These are phyloP conservation scores for Euwallacea similis DNA, from an alignment of 1,140 invertebrate genomes.

Conservation along the genomic window DNA sequence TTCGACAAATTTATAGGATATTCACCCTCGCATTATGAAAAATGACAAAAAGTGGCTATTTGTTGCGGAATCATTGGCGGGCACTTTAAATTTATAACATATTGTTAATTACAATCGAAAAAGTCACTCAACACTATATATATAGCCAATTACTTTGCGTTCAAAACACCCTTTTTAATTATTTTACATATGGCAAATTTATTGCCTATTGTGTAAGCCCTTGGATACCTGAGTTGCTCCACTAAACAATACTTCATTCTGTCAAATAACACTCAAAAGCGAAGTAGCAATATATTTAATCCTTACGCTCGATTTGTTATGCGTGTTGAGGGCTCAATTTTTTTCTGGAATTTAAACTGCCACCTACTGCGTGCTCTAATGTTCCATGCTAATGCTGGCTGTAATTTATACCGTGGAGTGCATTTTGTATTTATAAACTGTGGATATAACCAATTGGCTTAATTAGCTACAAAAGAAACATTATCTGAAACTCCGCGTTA, in stretches of 20 bases:
- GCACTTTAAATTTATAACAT: too few relatives aligned
- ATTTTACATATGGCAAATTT: not conserved
- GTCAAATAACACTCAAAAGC: not conserved
- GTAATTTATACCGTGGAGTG: slow-evolving; percentile 15
- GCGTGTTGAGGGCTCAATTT: slow-evolving; percentile 6
- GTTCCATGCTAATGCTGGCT: slow-evolving; percentile 10
- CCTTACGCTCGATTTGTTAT: slow-evolving; percentile 11
- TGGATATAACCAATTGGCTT: too few relatives aligned
- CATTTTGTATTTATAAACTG: slow-evolving; percentile 17
- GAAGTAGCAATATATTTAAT: slow-evolving; percentile 10
- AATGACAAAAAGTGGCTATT: too few relatives aligned
- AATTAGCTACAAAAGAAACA: too few relatives aligned
- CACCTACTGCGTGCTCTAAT: slow-evolving; percentile 15
- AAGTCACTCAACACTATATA: not conserved
- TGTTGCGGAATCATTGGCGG: too few relatives aligned
- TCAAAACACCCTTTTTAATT: not conserved
- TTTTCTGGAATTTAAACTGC: slow-evolving; percentile 18
- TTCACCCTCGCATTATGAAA: too few relatives aligned
- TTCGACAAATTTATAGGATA: too few relatives aligned
- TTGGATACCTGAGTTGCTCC: not conserved
- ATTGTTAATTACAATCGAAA: too few relatives aligned
- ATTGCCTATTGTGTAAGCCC: too few relatives aligned
- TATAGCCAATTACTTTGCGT: not conserved
- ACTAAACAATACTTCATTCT: not conserved
- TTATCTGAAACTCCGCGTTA: too few relatives aligned